Evolutionary conservation across 2,113 vertebrate species (phyloP), one percentile per base, ranked within the genome.

Genomic region (Thamnophis sirtalis): DNA sequence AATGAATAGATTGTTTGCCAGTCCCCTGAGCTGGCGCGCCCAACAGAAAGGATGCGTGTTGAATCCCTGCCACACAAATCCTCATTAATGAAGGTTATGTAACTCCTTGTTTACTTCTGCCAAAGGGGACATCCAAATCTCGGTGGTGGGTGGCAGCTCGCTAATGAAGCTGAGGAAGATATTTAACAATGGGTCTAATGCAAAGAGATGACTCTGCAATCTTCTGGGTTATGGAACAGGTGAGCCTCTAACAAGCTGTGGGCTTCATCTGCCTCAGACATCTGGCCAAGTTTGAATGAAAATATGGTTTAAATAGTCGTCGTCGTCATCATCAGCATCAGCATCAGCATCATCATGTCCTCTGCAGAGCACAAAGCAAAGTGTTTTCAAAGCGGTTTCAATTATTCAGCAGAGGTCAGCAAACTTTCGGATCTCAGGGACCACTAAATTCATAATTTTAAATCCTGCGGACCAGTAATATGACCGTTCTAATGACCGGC

Each of bases 81-180:
- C 88, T 90, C 87, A 58, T 92, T 51, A 54, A 93, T 92, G 89
- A 54, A 68, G 90, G 58, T 95, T 95, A 49, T 80, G 85, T 90
- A 91, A 90, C 26, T 80, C 86, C 85, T 88, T 93, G 93, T 48
- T 95, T 93, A 93, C 94, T 91, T 91, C 91, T 93, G 92, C 22
- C 24, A 86, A 87, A 91, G 91, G 84, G 10, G 90, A 56, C 56
- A 85, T 50, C 24, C 9, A 17, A 53, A 92, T 84, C 86, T 68
- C 89, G 2, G 48, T 90, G 54, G 3, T 0, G 15, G 5, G 68
- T 24, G 58, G 87, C 80, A 90, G 89, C 43, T 13, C 38, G 1
- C 89, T 53, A 87, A 92, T 28, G 73, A 90, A 0, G 0, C 15
- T 91, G 56, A 87, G 89, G 68, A 86, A 21, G 58, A 33, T 63